Conservation (phyloP, 2,888 invertebrate species). For the Nomada ruficornis region DNA sequence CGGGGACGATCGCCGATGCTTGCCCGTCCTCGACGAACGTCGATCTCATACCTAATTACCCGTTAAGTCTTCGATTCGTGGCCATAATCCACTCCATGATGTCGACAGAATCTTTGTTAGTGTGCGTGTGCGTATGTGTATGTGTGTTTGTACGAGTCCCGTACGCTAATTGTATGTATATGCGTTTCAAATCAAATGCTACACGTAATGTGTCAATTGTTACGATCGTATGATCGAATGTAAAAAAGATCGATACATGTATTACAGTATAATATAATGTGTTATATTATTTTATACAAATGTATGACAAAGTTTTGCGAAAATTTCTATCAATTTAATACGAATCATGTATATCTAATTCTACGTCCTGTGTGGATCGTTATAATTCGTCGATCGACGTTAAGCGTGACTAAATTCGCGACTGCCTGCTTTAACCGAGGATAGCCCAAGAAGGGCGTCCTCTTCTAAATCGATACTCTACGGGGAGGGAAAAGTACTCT, state of each 20-base stretch:
- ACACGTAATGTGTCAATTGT: neutral
- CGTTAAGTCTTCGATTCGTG: slow-evolving; percentile 67
- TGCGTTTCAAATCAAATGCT: neutral
- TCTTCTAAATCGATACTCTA: slow-evolving; percentile 57
- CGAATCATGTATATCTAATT: neutral
- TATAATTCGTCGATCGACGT: slow-evolving; percentile 17
- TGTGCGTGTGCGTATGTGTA: slow-evolving; percentile 36
- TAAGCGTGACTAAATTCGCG: slow-evolving; percentile 10
- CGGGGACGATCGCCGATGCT: slow-evolving; percentile 67
- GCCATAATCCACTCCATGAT: slow-evolving; percentile 56
- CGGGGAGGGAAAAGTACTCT: slow-evolving; percentile 48
- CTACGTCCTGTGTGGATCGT: slow-evolving; percentile 12
- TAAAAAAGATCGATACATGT: no score
- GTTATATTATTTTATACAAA: neutral
- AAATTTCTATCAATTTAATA: neutral
- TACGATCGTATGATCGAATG: no score
- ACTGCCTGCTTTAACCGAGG: neutral
- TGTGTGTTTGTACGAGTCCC: slow-evolving; percentile 38
- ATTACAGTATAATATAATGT: neutral
- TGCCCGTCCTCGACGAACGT: slow-evolving; percentile 65
- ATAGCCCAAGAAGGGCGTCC: slow-evolving; percentile 28
- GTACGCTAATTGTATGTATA: neutral
- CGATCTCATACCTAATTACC: slow-evolving; percentile 69
- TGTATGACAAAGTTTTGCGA: neutral
- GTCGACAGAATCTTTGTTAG: slow-evolving; percentile 37